Evolutionary conservation across 2,797 vertebrate species (phyloP).

Genomic region (Sternotherus odoratus): DNA sequence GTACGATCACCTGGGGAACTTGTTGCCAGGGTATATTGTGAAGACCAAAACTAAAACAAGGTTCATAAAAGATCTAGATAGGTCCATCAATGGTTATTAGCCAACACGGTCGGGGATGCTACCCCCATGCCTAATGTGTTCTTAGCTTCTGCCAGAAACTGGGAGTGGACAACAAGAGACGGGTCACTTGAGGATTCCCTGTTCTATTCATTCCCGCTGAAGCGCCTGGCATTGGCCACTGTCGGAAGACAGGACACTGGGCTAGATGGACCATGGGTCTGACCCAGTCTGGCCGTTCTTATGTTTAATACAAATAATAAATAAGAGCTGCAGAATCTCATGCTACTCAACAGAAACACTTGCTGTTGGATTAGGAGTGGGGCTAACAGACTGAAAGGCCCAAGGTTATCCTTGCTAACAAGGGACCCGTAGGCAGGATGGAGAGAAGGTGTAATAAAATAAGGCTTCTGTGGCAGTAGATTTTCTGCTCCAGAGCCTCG

Average conservation of each 20-base stretch:
- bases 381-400: not conserved
- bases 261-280: not conserved
- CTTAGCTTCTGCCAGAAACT: not conserved
- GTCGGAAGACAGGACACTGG: not conserved
- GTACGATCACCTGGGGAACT: not conserved
- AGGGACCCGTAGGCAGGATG: fast-evolving
- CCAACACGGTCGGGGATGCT: not conserved
- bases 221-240: not conserved
- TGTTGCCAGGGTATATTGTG: not conserved
- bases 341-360: not conserved
- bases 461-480: fast-evolving
- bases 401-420: fast-evolving
- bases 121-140: not conserved
- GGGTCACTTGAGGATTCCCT: not conserved
- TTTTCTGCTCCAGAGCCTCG: not conserved
- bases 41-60: not conserved
- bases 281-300: no score
- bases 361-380: not conserved
- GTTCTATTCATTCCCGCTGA: not conserved
- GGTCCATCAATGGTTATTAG: not conserved
- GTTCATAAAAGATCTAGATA: not conserved
- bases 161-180: not conserved
- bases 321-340: not conserved
- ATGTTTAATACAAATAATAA: not conserved
- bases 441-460: not conserved